Evolutionary conservation across 2,113 vertebrate genomes (phyloP).

Genomic region (Taurulus bubalis): DNA sequence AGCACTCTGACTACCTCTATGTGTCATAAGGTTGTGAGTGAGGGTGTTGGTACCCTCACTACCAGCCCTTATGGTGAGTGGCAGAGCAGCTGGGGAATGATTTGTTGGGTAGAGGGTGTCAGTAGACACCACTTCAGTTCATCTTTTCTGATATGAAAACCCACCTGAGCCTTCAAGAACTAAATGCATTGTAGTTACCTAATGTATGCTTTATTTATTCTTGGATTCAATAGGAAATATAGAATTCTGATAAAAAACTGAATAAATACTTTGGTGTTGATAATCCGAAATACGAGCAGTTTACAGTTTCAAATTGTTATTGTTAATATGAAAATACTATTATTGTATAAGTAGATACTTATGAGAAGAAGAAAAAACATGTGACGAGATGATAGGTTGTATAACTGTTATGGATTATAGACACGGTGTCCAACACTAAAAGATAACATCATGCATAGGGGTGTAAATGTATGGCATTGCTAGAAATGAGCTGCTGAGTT

Average conservation of each 20-base stretch:
- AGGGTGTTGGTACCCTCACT: background rate
- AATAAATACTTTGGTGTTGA: background rate
- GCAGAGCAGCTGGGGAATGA: constrained; percentile 52
- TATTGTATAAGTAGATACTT: background rate
- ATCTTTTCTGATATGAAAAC: constrained; percentile 16
- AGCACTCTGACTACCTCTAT: background rate
- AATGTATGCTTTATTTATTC: background rate
- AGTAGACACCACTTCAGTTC: constrained; percentile 1
- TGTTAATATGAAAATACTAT: background rate
- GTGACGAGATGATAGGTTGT: background rate
- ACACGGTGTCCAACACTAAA: background rate
- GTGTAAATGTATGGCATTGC: background rate
- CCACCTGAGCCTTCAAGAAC: background rate
- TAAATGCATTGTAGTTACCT: background rate
- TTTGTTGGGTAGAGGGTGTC: constrained; percentile 25
- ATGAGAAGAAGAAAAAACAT: background rate
- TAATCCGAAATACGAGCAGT: background rate
- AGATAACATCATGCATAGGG: background rate
- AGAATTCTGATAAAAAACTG: background rate
- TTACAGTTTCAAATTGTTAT: background rate
- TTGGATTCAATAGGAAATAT: background rate
- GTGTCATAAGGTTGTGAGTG: background rate
- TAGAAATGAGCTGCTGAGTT: background rate
- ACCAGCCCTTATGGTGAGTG: constrained; percentile 29
- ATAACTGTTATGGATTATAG: background rate